phyloP scores from a whole-genome alignment of 2,113 vertebrate species.

The Melanostigma gelatinosum region DNA sequence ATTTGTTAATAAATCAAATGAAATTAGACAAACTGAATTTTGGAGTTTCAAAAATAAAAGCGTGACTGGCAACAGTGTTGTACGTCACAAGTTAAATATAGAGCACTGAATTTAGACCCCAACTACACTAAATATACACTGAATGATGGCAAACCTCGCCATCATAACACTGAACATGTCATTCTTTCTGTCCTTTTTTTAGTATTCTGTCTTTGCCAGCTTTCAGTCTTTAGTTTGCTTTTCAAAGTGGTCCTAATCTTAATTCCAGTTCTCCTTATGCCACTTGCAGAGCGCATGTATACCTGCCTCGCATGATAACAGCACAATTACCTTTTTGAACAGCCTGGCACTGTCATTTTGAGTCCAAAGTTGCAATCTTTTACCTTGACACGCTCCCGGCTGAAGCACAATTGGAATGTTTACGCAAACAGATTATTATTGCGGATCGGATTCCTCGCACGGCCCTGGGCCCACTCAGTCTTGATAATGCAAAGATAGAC shows the following conservation, averaged over 20 bases:
- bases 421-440: slow-evolving; percentile 65
- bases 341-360: not conserved
- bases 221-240: not conserved
- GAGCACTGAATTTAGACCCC: not conserved
- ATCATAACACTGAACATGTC: not conserved
- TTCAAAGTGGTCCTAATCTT: not conserved
- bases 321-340: not conserved
- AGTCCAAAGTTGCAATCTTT: slow-evolving; percentile 5
- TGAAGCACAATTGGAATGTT: slow-evolving; percentile 55
- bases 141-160: not conserved
- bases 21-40: not conserved
- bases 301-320: not conserved
- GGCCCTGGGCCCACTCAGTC: slow-evolving; percentile 47
- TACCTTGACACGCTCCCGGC: slow-evolving; percentile 29
- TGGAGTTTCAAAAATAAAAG: not conserved
- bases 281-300: not conserved
- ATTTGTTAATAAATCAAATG: not conserved
- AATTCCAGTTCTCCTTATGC: not conserved
- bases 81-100: not conserved
- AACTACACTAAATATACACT: not conserved
- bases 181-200: not conserved
- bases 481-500: slow-evolving; percentile 55
- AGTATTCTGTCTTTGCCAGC: not conserved
- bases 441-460: slow-evolving; percentile 54
- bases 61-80: not conserved